Conservation (phyloP, 2,797 vertebrate species). For the Myiothlypis chrysogaster region DNA sequence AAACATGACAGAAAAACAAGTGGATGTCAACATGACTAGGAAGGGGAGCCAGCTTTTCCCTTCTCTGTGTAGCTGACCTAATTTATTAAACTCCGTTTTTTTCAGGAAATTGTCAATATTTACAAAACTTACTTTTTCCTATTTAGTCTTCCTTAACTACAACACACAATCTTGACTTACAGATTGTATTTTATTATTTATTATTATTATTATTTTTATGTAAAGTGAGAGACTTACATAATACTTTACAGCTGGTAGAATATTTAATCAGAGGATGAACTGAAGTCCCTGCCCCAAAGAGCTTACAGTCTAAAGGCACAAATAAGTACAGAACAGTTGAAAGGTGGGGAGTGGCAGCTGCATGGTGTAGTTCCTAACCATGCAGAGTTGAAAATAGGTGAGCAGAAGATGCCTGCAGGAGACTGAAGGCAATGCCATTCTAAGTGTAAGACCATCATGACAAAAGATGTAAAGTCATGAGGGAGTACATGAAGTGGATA, state of each 20-base stretch:
- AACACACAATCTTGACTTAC: slow-evolving; percentile 47
- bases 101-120: background rate
- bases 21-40: background rate
- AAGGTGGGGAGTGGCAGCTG: background rate
- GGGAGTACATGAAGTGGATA: background rate
- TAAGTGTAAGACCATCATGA: background rate
- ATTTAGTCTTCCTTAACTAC: slow-evolving; percentile 37
- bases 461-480: background rate
- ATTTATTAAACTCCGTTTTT: background rate
- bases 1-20: background rate
- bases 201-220: slow-evolving; percentile 34
- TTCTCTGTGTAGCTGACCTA: background rate
- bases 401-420: background rate
- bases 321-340: background rate
- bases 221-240: slow-evolving; percentile 8
- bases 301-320: slow-evolving; percentile 66
- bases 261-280: background rate
- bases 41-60: background rate
- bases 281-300: slow-evolving; percentile 60
- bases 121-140: background rate
- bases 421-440: background rate
- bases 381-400: background rate
- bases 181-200: slow-evolving; percentile 54
- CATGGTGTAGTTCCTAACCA: background rate
- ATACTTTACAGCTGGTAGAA: slow-evolving; percentile 48